Evolutionary conservation across 1,140 invertebrate species (phyloP).

Genomic region (Drosophila mojavensis): DNA sequence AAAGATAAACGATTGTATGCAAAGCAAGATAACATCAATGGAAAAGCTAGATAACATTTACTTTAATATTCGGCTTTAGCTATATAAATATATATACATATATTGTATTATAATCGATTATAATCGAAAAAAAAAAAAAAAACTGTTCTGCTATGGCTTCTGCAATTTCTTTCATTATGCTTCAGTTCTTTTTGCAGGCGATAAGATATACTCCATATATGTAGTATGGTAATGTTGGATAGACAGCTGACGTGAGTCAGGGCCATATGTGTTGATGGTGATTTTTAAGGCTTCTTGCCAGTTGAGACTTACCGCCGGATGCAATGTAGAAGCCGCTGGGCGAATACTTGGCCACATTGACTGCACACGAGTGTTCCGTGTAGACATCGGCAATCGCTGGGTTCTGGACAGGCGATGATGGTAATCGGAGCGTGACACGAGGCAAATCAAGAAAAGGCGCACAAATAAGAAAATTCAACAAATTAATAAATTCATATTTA

Average conservation of each 20-base stretch:
- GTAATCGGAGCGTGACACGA: slow-evolving; percentile 79
- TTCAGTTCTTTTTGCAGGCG: neutral
- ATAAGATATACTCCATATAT: slow-evolving; percentile 17
- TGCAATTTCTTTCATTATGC: slow-evolving; percentile 6
- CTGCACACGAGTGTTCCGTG: slow-evolving; percentile 97
- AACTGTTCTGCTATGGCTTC: neutral
- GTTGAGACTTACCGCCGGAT: slow-evolving; percentile 92
- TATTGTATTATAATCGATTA: neutral
- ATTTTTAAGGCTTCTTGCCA: slow-evolving; percentile 43
- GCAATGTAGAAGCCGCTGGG: slow-evolving; percentile 99
- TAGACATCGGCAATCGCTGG: slow-evolving; percentile 97
- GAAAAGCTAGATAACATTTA: slow-evolving; percentile 4
- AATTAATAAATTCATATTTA: slow-evolving; percentile 54
- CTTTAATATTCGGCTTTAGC: neutral
- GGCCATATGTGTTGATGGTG: slow-evolving; percentile 25
- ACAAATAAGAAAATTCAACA: slow-evolving; percentile 29
- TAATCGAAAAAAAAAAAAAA: too few relatives aligned
- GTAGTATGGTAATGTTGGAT: slow-evolving; percentile 7
- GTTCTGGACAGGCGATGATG: slow-evolving; percentile 87
- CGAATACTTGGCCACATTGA: slow-evolving; percentile 99
- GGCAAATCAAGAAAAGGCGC: slow-evolving; percentile 45
- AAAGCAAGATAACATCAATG: neutral
- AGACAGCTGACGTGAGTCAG: slow-evolving; percentile 31
- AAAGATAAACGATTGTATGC: too few relatives aligned
- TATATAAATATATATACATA: too few relatives aligned